Base-by-base conservation (phyloP, 2,113 vertebrate genomes). In the Thermophis baileyi region DNA sequence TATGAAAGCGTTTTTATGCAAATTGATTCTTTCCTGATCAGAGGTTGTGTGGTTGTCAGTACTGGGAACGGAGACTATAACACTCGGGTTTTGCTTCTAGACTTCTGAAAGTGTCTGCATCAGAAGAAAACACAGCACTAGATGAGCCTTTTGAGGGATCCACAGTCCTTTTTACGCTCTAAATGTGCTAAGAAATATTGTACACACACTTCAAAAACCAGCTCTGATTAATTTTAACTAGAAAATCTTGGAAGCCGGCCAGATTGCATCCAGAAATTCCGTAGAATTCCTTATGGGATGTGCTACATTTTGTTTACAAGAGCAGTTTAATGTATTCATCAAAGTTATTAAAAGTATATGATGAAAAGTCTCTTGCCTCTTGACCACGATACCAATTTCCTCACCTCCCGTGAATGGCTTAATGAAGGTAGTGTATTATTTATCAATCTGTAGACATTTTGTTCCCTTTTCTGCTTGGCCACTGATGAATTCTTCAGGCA, bases 321-420 rank as follows among this genome's bases (percentile, higher is more conserved):
- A 91, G 93, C 90, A 87, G 10, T 95, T 96, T 85, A 89, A 95
- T 95, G 95, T 94, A 50, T 50, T 94, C 95, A 93, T 94, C 92
- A 94, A 91, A 93, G 93, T 91, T 91, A 6, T n/a, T 94, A 89
- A 96, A 90, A 54, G 46, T 94, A 90, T 25, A 35, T 3, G 53
- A 89, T 46, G 92, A 96, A 95, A 95, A 40, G 18, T 1, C 40
- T 93, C 93, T 94, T 88, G 85, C 93, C 95, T 46, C 90, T 60
- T 91, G 90, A 86, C 87, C 69, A 54, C 91, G 81, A 27, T 18
- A 87, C 47, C 91, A n/a, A 89, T 94, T 94, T 90, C 94, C 86
- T 85, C 90, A 92, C 40, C 94, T 91, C 94, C 91, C 51, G 3
- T 0, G 5, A 96, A 86, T 0, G 91, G 93, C 30, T 44, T 35